phyloP scores from a whole-genome alignment of 2,113 vertebrate species.

The Phaethornis superciliosus region DNA sequence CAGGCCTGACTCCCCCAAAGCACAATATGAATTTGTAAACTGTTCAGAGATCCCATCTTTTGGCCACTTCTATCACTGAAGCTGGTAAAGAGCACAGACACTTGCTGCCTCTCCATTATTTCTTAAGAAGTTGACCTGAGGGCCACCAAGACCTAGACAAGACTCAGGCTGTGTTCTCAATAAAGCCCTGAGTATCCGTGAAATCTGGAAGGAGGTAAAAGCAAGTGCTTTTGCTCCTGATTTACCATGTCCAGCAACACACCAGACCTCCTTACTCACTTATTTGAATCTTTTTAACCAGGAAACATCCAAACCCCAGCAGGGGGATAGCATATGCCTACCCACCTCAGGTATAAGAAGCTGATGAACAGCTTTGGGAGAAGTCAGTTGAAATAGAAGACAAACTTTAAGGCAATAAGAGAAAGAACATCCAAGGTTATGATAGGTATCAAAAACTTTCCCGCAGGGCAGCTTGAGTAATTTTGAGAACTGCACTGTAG shows the following conservation, averaged over 20 bases:
- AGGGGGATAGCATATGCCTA: not conserved
- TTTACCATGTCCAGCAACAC: not conserved
- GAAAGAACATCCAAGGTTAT: not conserved
- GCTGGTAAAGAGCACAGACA: not conserved
- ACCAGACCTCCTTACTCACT: not conserved
- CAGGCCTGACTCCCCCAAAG: not conserved
- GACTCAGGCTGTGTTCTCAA: not conserved
- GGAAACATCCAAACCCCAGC: not conserved
- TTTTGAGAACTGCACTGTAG: not conserved
- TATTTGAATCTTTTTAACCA: not conserved
- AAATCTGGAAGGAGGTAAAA: not conserved
- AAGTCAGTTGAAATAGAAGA: not conserved
- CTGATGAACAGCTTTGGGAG: not conserved
- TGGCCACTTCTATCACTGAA: not conserved
- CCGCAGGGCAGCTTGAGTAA: not conserved
- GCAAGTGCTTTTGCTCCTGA: not conserved
- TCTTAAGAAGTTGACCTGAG: not conserved
- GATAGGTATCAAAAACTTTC: not conserved
- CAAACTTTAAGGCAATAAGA: not conserved
- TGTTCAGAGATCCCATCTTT: not conserved
- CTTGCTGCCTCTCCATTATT: not conserved
- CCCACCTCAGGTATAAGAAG: not conserved
- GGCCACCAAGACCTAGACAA: not conserved
- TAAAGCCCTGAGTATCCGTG: not conserved
- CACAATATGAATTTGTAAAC: not conserved